phyloP scores from a whole-genome alignment of 1,140 invertebrate species.

The Calosoma granatense region DNA sequence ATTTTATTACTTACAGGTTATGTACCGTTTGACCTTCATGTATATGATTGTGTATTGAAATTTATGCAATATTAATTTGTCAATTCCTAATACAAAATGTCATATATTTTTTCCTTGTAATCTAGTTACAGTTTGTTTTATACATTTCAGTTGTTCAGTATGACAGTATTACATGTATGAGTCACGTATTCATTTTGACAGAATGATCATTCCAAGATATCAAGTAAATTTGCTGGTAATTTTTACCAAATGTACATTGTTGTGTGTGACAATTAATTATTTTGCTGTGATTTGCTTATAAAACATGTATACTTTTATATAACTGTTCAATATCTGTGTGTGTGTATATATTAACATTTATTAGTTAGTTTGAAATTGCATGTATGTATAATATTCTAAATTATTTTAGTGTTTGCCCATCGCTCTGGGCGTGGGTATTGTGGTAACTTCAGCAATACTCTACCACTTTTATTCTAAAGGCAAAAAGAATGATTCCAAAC shows the following conservation, averaged over 20 bases:
- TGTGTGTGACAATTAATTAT: neutral
- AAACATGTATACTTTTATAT: neutral
- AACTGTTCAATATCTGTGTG: neutral
- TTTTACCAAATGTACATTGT: neutral
- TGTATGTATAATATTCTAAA: slow-evolving; percentile 4
- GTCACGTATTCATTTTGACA: no score
- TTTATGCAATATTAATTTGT: no score
- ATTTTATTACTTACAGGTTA: no score
- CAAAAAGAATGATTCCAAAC: slow-evolving; percentile 28
- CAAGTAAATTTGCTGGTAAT: neutral
- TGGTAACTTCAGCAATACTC: slow-evolving; percentile 57
- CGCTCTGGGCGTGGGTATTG: slow-evolving; percentile 59
- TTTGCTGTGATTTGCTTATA: neutral
- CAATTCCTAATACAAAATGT: no score
- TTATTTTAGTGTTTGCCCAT: slow-evolving; percentile 48
- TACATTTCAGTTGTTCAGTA: no score
- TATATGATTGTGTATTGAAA: no score
- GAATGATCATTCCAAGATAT: neutral
- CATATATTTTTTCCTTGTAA: no score
- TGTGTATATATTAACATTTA: neutral
- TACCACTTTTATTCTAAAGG: slow-evolving; percentile 48
- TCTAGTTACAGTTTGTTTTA: no score
- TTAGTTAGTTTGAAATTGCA: neutral
- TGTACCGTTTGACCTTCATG: no score
- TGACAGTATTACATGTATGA: no score